Evolutionary conservation across 1,140 invertebrate species (phyloP).

Genomic region (Nomia melanderi): DNA sequence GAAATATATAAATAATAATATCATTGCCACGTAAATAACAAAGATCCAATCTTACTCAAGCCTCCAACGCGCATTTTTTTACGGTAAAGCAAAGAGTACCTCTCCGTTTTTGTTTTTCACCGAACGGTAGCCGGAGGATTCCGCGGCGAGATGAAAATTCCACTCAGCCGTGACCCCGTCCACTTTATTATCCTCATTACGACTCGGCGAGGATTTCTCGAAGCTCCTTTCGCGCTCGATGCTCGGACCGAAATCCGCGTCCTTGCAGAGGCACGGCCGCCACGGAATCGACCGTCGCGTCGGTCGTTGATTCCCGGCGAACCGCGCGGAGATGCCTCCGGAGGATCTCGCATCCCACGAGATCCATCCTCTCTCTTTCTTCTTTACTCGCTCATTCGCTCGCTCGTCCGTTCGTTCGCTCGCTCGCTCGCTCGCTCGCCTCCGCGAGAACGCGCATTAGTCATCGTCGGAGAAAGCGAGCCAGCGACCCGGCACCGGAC

Average conservation of each 20-base stretch:
- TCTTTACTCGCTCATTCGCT: not conserved
- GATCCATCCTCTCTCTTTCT: not conserved
- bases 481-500: conserved; percentile 1
- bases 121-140: too few species aligned
- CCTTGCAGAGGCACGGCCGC: not conserved
- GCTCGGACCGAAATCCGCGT: not conserved
- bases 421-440: not conserved
- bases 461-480: conserved; percentile 43
- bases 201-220: not conserved
- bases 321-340: not conserved
- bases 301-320: conserved; percentile 1
- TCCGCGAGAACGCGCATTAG: conserved; percentile 27
- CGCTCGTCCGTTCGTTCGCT: not conserved
- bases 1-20: too few species aligned
- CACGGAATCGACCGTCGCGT: not conserved
- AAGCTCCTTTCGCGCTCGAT: not conserved
- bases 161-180: not conserved
- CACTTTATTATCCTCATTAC: not conserved
- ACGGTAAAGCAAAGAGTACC: too few species aligned
- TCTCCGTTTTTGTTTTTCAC: not conserved
- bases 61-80: too few species aligned
- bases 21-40: too few species aligned
- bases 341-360: not conserved
- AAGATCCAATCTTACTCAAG: too few species aligned
- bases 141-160: not conserved